Conservation (phyloP, 30 jellyfish, hydroid and myxozoan species). For the Rhopilema esculentum region DNA sequence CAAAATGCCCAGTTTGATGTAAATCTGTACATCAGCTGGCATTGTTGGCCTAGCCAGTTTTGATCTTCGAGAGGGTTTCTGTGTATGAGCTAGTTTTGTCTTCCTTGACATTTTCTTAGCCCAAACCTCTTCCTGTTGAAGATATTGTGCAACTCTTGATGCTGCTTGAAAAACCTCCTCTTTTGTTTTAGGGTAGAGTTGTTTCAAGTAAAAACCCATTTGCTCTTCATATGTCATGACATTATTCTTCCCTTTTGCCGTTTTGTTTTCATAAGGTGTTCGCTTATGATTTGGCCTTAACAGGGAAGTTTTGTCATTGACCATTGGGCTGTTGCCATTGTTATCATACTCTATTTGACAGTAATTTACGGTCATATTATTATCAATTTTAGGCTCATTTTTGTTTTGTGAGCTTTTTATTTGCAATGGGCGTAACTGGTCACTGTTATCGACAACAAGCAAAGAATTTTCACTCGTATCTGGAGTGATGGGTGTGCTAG, state of each 20-base stretch:
- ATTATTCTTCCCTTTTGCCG: background rate
- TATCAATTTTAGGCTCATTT: background rate
- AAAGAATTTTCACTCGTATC: background rate
- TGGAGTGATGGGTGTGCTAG: background rate
- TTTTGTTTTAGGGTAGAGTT: conserved; percentile 34
- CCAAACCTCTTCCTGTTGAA: conserved; percentile 16
- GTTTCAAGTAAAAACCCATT: background rate
- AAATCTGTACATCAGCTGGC: conserved; percentile 11
- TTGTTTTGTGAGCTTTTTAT: background rate
- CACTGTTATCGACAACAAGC: background rate
- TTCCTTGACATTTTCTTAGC: conserved; percentile 19
- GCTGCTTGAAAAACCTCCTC: conserved; percentile 35
- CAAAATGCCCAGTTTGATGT: conserved; percentile 44
- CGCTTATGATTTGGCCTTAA: background rate
- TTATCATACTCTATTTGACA: background rate
- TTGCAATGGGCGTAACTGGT: background rate
- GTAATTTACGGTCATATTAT: background rate
- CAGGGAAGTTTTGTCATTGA: too few relatives aligned
- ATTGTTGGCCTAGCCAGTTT: conserved; percentile 3
- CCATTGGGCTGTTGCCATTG: background rate
- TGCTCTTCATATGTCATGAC: background rate
- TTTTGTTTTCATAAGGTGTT: background rate
- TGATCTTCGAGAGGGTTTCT: background rate
- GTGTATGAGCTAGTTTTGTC: background rate
- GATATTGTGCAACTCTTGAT: conserved; percentile 24